A percentile compares a stretch with the other conserved stretches of the same genome.
phyloP scores from a whole-genome alignment of 1,140 invertebrate genomes.

The Ostrea denselamellosa region DNA sequence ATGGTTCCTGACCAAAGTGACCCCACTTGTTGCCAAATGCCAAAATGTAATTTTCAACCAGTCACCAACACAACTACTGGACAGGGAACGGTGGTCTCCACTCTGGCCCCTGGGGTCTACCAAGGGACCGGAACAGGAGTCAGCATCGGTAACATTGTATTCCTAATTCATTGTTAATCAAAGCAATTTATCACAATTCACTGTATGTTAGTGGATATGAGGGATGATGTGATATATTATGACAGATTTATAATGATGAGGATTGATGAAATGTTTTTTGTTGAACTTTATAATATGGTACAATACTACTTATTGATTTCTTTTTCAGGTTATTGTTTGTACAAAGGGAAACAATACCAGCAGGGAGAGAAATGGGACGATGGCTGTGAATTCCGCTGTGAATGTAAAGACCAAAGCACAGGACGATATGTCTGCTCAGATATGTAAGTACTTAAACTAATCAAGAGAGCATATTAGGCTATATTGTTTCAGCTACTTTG shows the following conservation, averaged over 20 bases:
- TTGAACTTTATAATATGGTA: too few species aligned
- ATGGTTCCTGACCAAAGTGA: constrained; percentile 62
- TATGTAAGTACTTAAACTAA: constrained; percentile 46
- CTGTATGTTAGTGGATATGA: too few species aligned
- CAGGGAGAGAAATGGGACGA: constrained; percentile 62
- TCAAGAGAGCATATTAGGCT: not conserved
- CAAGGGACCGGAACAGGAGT: constrained; percentile 52
- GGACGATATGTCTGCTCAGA: constrained; percentile 60
- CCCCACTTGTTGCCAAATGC: constrained; percentile 64
- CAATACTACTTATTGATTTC: not conserved
- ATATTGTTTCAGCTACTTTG: not conserved
- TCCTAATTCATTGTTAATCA: not conserved
- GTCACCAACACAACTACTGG: constrained; percentile 28
- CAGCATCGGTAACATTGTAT: constrained; percentile 37
- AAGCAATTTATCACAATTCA: too few species aligned
- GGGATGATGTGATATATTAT: too few species aligned
- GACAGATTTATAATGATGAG: too few species aligned
- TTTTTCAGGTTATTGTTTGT: constrained; percentile 55
- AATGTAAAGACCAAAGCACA: constrained; percentile 57
- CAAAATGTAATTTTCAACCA: constrained; percentile 55
- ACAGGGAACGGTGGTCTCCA: constrained; percentile 36
- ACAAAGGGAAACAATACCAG: constrained; percentile 58
- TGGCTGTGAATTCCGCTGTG: constrained; percentile 64
- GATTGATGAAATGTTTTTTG: too few species aligned
- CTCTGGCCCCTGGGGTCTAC: constrained; percentile 52